Base-by-base conservation (phyloP, 2,888 invertebrate species). In the Pyrrhia umbra region DNA sequence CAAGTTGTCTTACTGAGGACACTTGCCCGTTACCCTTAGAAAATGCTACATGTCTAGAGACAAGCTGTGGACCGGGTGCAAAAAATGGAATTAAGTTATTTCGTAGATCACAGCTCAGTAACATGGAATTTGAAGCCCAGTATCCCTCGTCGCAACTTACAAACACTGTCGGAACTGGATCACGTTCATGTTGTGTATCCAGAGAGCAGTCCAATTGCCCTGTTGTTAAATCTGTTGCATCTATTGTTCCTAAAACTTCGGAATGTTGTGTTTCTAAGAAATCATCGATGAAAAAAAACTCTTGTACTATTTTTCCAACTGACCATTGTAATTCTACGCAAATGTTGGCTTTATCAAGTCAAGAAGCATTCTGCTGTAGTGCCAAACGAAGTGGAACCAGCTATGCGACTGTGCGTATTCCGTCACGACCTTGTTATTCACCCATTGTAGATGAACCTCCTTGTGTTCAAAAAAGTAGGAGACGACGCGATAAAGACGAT, bases 81-180 rank as follows among this genome's bases (percentile, higher is more conserved):
- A 43, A 34, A 34, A 34, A 2, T 52, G 43, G 45, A 20, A 6
- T 34, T 25, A 58, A 46, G 34, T 5, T 55, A 40, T 4, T 39
- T 13, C 20, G 30, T 51, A 55, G 34, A 51, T 39, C 76, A 9
- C 20, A 34, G 1, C 34, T 21, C 2, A 43, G 21, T 55, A 54
- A 60, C 13, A 40, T 45, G 20, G 62, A 69, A 40, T 56, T 27
- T 39, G 27, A 51, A 21, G 42, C 15, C 18, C 62, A 52, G 56
- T 52, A 16, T 64, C 65, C 49, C 6, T 60, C 68, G 8, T 40
- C 65, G 2, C 15, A 60, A 6, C 40, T 42, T 6, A 65, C 51
- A 15, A 54, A 40, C n/a, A 58, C 55, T 3, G 18, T 50, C 3
- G 83, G 47, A 13, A 71, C 70, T 21, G 76, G 57, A 18, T 67